These are phyloP conservation scores for Ciconia stormi DNA, from an alignment of 2,113 vertebrate species.

Conservation along the genomic window DNA sequence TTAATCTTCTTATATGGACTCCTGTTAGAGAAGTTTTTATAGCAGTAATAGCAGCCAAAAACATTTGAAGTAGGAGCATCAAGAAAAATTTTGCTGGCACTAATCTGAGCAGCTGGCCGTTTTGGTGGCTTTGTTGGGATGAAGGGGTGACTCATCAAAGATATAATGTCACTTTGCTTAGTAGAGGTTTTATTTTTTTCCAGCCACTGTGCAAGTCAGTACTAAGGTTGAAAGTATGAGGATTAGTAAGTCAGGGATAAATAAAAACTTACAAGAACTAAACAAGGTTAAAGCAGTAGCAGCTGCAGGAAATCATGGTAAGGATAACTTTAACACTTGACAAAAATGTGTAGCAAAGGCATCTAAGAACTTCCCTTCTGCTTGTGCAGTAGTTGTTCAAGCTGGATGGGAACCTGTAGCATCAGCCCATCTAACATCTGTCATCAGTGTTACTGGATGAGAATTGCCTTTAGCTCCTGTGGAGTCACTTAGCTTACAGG, in stretches of 20 bases:
- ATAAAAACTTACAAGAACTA: not conserved
- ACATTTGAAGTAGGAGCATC: not conserved
- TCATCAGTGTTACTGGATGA: not conserved
- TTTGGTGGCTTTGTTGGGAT: not conserved
- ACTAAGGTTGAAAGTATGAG: not conserved
- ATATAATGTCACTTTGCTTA: not conserved
- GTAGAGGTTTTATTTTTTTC: not conserved
- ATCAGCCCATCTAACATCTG: not conserved
- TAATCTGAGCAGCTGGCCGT: not conserved
- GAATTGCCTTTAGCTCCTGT: not conserved
- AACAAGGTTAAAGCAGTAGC: not conserved
- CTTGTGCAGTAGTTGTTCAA: not conserved
- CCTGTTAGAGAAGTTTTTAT: not conserved
- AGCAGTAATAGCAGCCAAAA: not conserved
- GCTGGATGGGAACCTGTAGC: not conserved
- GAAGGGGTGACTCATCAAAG: not conserved
- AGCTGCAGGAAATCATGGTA: not conserved
- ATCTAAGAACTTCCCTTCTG: not conserved
- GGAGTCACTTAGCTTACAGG: not conserved
- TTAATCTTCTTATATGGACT: constrained; percentile 1
- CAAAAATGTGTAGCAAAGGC: not conserved
- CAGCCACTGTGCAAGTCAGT: not conserved
- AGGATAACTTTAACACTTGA: not conserved
- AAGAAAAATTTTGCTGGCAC: not conserved
- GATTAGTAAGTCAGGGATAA: not conserved